Conservation (phyloP, 2,888 invertebrate genomes). For the Nematopogon swammerdamellus region DNA sequence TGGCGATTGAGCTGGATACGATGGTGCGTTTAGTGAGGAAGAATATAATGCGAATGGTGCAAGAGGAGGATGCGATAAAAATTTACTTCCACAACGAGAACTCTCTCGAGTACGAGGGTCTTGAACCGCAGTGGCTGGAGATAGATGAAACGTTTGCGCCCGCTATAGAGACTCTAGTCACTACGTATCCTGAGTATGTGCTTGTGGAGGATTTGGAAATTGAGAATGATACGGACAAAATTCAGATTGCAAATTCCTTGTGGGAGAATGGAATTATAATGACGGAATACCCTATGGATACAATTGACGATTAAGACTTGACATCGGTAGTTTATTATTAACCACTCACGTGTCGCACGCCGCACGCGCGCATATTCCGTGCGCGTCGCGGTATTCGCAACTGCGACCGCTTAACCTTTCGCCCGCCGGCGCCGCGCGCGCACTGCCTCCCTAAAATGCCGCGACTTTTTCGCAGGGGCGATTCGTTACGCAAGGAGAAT, state of each 20-base stretch:
- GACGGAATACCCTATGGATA: slow-evolving; percentile 60
- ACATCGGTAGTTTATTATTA: neutral
- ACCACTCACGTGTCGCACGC: too few relatives aligned
- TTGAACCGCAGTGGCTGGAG: slow-evolving; percentile 73
- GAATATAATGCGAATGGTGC: slow-evolving; percentile 60
- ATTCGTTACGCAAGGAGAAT: too few relatives aligned
- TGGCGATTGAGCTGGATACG: slow-evolving; percentile 65
- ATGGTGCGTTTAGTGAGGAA: slow-evolving; percentile 56
- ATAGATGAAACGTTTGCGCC: slow-evolving; percentile 65
- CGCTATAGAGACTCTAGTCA: slow-evolving; percentile 68
- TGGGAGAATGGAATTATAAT: slow-evolving; percentile 83
- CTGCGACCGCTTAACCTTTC: too few relatives aligned
- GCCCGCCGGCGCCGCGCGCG: too few relatives aligned
- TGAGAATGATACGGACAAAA: slow-evolving; percentile 60
- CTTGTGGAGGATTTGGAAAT: slow-evolving; percentile 69
- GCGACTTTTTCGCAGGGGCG: too few relatives aligned
- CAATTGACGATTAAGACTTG: slow-evolving; percentile 29
- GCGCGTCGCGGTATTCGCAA: too few relatives aligned
- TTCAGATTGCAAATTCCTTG: slow-evolving; percentile 63
- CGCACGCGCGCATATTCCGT: too few relatives aligned
- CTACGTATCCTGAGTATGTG: slow-evolving; percentile 74
- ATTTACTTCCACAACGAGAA: slow-evolving; percentile 86
- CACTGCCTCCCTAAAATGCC: too few relatives aligned
- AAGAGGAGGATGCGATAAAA: slow-evolving; percentile 58
- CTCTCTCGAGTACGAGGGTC: slow-evolving; percentile 79